Evolutionary conservation across 2,797 vertebrate genomes (phyloP).

Genomic region (Telmatherina bonti): DNA sequence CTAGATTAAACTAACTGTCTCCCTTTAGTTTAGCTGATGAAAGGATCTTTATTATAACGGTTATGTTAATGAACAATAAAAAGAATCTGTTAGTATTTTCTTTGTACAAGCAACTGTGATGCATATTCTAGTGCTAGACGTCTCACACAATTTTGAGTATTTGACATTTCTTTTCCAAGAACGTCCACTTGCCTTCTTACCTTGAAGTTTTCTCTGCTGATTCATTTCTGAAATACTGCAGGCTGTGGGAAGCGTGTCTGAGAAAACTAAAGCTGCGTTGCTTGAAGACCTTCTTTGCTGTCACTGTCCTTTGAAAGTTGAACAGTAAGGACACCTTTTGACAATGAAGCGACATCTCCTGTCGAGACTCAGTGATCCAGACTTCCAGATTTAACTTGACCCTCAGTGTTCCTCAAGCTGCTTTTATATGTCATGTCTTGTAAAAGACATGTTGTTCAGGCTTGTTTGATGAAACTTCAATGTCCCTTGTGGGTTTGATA

Average conservation of each 20-base stretch:
- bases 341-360: slow-evolving; percentile 32
- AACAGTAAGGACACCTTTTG: slow-evolving; percentile 24
- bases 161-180: slow-evolving; percentile 55
- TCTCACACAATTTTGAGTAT: slow-evolving; percentile 26
- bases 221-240: slow-evolving; percentile 59
- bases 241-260: slow-evolving; percentile 39
- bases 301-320: slow-evolving; percentile 13
- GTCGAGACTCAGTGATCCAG: slow-evolving; percentile 28
- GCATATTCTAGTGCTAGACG: slow-evolving; percentile 14
- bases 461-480: slow-evolving; percentile 45
- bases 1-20: neutral
- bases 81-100: neutral
- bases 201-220: slow-evolving; percentile 69
- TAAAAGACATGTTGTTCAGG: slow-evolving; percentile 26
- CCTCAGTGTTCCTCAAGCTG: slow-evolving; percentile 17
- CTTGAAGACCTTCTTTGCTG: slow-evolving; percentile 10
- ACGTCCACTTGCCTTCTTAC: slow-evolving; percentile 58
- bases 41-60: slow-evolving; percentile 2
- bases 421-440: slow-evolving; percentile 28
- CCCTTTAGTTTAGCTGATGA: neutral
- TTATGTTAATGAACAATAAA: slow-evolving; percentile 6
- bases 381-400: slow-evolving; percentile 45
- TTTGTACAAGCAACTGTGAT: slow-evolving; percentile 7
- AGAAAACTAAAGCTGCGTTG: neutral
- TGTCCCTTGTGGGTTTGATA: slow-evolving; percentile 25